phyloP scores from a whole-genome alignment of 2,888 invertebrate species.

The Hedya salicella region DNA sequence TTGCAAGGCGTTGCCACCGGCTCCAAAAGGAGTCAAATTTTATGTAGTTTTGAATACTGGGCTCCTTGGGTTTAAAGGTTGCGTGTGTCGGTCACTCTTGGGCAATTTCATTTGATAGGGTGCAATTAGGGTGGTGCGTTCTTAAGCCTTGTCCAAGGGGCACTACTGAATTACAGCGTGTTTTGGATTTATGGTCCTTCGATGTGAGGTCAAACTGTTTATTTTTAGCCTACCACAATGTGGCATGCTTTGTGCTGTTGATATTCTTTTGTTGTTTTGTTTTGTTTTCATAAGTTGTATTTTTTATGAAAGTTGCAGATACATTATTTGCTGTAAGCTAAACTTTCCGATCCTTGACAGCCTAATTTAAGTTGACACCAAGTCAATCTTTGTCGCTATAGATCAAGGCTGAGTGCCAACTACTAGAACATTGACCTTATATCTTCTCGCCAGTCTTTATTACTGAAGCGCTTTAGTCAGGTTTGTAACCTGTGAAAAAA shows the following conservation, averaged over 20 bases:
- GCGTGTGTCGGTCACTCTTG: conserved; percentile 38
- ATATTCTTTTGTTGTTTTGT: neutral
- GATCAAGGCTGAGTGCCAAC: no score
- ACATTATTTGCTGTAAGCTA: no score
- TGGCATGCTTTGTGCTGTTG: neutral
- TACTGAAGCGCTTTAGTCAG: no score
- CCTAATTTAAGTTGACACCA: no score
- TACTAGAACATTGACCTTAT: no score
- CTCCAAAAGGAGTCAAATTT: conserved; percentile 8
- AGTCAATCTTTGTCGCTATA: no score
- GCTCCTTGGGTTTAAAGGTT: conserved; percentile 4
- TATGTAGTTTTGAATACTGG: neutral
- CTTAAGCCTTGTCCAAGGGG: conserved; percentile 28
- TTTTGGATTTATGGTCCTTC: conserved; percentile 35
- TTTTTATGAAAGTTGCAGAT: no score
- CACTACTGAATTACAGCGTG: conserved; percentile 35
- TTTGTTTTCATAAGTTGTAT: no score
- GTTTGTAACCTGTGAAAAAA: no score
- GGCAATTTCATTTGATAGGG: conserved; percentile 43
- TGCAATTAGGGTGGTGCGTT: conserved; percentile 40
- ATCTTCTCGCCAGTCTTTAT: no score
- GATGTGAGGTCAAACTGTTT: conserved; percentile 20
- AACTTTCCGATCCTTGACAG: no score
- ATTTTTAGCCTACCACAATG: conserved; percentile 23
- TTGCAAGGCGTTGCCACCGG: conserved; percentile 31